Evolutionary conservation across 1,140 invertebrate genomes (phyloP).

Genomic region (Tetragnatha versicolor): DNA sequence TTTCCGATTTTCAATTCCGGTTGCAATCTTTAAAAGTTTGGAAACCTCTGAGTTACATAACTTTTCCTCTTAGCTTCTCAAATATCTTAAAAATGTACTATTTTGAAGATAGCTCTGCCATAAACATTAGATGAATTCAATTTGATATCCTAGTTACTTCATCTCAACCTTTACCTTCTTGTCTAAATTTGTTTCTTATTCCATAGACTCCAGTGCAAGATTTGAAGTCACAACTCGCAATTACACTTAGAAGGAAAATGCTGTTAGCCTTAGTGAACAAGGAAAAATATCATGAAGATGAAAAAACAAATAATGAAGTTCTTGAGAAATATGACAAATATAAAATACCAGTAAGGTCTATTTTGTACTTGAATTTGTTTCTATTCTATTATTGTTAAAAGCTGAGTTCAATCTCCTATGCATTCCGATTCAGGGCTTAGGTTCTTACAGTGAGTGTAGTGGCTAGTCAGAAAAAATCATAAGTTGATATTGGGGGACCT

Average conservation of each 20-base stretch:
- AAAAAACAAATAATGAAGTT: slow-evolving; percentile 76
- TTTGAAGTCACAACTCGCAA: slow-evolving; percentile 79
- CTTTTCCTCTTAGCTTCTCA: no score
- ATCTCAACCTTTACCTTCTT: background rate
- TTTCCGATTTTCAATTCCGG: no score
- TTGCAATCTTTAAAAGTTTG: no score
- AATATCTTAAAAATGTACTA: no score
- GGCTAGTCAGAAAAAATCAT: no score
- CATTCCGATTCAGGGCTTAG: no score
- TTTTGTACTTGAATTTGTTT: slow-evolving; percentile 35
- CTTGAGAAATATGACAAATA: slow-evolving; percentile 85
- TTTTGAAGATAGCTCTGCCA: no score
- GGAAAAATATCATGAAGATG: slow-evolving; percentile 76
- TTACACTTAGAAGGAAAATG: slow-evolving; percentile 84
- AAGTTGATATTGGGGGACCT: no score
- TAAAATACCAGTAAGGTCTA: slow-evolving; percentile 74
- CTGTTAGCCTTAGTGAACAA: slow-evolving; percentile 77
- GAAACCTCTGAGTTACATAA: no score
- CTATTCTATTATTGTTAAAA: background rate
- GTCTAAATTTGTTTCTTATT: slow-evolving; percentile 15
- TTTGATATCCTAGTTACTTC: background rate
- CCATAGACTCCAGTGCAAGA: slow-evolving; percentile 83
- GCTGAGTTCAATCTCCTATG: background rate
- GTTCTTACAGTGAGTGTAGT: no score
- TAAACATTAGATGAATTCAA: no score